Conservation (phyloP, 2,113 vertebrate genomes). For the Pardalotus punctatus region DNA sequence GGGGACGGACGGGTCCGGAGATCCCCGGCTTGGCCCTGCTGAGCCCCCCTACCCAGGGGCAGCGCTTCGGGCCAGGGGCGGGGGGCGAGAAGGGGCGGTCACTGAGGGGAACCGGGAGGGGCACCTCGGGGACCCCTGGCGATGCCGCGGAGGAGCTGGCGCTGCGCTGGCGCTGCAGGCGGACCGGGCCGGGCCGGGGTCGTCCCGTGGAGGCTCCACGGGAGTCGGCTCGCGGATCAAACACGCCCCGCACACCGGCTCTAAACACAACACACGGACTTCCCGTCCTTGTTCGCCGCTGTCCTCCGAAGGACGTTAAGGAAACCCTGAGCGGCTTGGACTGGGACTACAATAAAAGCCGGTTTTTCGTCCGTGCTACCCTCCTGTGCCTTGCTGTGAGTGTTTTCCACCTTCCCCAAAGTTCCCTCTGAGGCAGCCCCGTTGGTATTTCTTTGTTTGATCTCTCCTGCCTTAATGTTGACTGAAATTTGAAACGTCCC, state of each 20-base stretch:
- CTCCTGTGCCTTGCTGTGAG: background rate
- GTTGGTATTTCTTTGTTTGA: constrained; percentile 16
- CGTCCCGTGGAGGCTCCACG: background rate
- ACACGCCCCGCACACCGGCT: fast-evolving
- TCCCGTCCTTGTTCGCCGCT: fast-evolving
- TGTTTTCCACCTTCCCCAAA: background rate
- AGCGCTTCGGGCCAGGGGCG: background rate
- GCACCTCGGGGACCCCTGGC: background rate
- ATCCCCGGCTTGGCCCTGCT: fast-evolving
- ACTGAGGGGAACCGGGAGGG: background rate
- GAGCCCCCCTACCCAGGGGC: background rate
- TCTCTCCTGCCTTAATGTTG: background rate
- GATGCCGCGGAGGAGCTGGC: background rate
- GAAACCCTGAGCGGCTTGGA: background rate
- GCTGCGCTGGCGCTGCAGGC: background rate
- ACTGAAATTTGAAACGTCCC: background rate
- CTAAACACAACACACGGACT: fast-evolving
- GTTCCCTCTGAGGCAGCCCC: background rate
- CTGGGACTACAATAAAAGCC: background rate
- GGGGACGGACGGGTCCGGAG: background rate
- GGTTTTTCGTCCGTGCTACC: background rate
- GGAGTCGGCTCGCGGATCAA: too few species aligned
- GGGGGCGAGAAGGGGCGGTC: background rate
- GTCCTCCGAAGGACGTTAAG: background rate
- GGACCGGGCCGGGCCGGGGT: background rate